Base-by-base conservation (phyloP, 2,797 vertebrate genomes). In the Taeniopygia guttata region DNA sequence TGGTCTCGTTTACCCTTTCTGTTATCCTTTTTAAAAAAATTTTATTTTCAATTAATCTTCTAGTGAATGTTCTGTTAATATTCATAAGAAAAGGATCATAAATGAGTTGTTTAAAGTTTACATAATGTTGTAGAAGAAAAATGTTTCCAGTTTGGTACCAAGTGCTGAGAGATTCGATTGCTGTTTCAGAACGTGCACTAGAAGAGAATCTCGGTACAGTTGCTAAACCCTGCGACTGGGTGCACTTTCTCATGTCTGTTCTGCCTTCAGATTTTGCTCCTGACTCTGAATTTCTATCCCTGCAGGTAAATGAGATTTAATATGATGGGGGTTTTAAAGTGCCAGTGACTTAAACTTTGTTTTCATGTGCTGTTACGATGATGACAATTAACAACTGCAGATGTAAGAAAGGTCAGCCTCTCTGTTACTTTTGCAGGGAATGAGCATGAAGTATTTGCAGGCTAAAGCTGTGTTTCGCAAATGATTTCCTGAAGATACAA, bases 271-370 rank as follows among this genome's bases (percentile, higher is more conserved):
- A 56, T 89, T 92, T 91, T 96, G 82, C 86, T 90, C 85, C 54
- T 94, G 96, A 87, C 94, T 97, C 96, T 93, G 94, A 93, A 89
- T 95, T 96, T 97, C 94, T 95, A 34, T 93, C 63, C 49, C 76
- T 73, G 73, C 91, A 95, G 92, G 93, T 94, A 93, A 97, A 96
- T 88, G 7, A 59, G 89, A 92, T 97, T 96, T 95, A 93, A 93
- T 94, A 74, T 49, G 83, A 55, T 82, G 67, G 34, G 26, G 17
- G 92, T 94, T 96, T 94, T 96, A 4, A 96, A 95, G 94, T 93
- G 89, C 89, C 85, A 67, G 36, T 94, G 96, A 91, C 97, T 97
- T 96, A 96, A 96, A 96, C 95, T 97, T 97, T 97, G 96, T 97
- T 97, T 97, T 97, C 84, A 77, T 97, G 97, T 97, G 94, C 92